Percentiles rank a stretch among this genome's conserved stretches.
These are phyloP conservation scores for Pollenia angustigena DNA, from an alignment of 2,888 invertebrate genomes.

Conservation along the genomic window DNA sequence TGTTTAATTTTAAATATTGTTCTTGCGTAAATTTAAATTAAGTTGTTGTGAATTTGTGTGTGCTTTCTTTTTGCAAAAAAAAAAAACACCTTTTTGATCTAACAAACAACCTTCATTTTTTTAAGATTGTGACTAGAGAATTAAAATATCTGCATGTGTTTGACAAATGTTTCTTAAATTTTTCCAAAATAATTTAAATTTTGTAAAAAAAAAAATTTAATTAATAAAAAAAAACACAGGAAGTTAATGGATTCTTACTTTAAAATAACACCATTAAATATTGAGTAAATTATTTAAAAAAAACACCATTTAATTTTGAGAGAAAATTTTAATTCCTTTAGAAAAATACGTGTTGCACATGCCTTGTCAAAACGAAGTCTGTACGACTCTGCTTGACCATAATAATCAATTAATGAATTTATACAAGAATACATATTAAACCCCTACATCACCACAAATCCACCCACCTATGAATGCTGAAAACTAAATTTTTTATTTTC, in stretches of 20 bases:
- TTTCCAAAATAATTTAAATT: not conserved
- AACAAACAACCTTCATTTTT: conserved; percentile 49
- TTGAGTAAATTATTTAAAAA: too few relatives aligned
- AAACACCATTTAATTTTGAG: too few relatives aligned
- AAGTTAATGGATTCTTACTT: conserved; percentile 9
- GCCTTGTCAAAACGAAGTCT: too few relatives aligned
- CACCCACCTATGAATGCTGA: too few relatives aligned
- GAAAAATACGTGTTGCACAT: too few relatives aligned
- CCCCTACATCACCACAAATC: too few relatives aligned
- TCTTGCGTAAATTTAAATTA: conserved; percentile 29
- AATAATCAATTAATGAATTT: too few relatives aligned
- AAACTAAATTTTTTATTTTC: too few relatives aligned
- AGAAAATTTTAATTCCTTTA: too few relatives aligned
- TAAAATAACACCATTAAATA: not conserved
- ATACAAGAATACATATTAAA: too few relatives aligned
- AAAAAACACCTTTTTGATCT: conserved; percentile 50
- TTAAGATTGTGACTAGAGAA: conserved; percentile 25
- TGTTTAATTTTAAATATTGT: conserved; percentile 44
- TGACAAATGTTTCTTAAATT: not conserved
- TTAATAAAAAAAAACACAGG: conserved; percentile 1
- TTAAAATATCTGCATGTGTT: conserved; percentile 43
- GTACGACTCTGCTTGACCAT: too few relatives aligned
- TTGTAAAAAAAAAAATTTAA: not conserved
- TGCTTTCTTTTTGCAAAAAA: conserved; percentile 9
- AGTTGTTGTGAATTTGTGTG: not conserved